phyloP scores from a whole-genome alignment of 64 coral and sea anemone species.

The Porites lutea region DNA sequence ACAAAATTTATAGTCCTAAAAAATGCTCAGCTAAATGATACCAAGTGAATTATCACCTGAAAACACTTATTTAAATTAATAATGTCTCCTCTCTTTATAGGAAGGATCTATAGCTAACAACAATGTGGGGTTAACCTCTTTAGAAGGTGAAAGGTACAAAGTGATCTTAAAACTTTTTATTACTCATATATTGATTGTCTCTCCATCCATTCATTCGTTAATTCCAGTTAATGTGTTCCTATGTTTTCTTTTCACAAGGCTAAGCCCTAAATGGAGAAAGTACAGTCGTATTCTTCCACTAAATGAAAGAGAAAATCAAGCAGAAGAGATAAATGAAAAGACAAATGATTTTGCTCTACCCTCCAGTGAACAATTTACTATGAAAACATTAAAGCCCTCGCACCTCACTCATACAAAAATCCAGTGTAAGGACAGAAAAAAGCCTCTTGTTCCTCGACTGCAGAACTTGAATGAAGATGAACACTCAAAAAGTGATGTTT shows the following conservation, averaged over 20 bases:
- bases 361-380: background rate
- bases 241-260: background rate
- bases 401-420: background rate
- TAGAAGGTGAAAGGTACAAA: background rate
- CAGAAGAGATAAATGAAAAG: background rate
- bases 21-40: no score
- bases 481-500: background rate
- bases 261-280: slow-evolving; percentile 12
- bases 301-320: background rate
- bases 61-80: no score
- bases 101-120: background rate
- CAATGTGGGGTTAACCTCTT: background rate
- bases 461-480: background rate
- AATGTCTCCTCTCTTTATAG: background rate
- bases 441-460: background rate
- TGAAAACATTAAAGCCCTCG: background rate
- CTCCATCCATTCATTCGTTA: no score
- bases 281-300: background rate
- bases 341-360: background rate
- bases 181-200: no score
- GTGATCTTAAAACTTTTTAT: no score
- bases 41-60: no score
- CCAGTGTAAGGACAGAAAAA: slow-evolving; percentile 1
- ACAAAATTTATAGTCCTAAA: no score
- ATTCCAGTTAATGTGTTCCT: no score